Percentiles rank a stretch among this genome's conserved stretches.
Evolutionary conservation across 2,113 vertebrate genomes (phyloP).

Genomic region (Cheilinus undulatus): DNA sequence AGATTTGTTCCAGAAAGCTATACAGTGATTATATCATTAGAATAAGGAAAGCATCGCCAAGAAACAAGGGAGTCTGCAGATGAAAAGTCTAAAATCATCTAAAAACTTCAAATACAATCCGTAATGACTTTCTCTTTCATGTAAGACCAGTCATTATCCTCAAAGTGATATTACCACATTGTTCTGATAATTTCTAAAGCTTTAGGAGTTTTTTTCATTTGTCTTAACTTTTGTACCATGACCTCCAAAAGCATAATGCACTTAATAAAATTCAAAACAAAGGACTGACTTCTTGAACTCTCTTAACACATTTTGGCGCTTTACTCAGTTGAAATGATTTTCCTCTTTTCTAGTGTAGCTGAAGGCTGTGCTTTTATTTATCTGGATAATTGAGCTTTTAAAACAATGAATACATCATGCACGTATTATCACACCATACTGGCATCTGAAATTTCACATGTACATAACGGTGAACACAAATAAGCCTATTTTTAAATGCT

Average conservation of each 20-base stretch:
- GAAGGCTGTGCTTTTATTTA: neutral
- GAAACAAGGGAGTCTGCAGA: slow-evolving; percentile 5
- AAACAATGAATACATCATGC: neutral
- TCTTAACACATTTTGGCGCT: neutral
- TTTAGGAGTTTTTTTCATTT: neutral
- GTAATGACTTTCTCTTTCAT: slow-evolving; percentile 26
- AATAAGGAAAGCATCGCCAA: slow-evolving; percentile 6
- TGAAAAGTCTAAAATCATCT: neutral
- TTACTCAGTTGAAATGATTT: neutral
- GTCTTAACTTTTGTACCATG: neutral
- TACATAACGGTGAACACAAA: neutral
- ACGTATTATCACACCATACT: too few relatives aligned
- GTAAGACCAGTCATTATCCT: slow-evolving; percentile 15
- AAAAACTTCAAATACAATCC: slow-evolving; percentile 14
- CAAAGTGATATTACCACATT: slow-evolving; percentile 2
- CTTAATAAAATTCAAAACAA: neutral
- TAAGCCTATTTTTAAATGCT: too few relatives aligned
- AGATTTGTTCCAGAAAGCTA: slow-evolving; percentile 11
- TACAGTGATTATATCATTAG: slow-evolving; percentile 4
- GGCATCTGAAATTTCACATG: neutral
- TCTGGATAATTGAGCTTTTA: neutral
- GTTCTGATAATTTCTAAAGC: neutral
- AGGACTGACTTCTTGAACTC: neutral
- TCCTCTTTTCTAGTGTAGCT: neutral
- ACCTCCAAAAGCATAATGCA: neutral